These are phyloP conservation scores for Aplysia californica DNA, from an alignment of 1,140 invertebrate genomes.

Conservation along the genomic window DNA sequence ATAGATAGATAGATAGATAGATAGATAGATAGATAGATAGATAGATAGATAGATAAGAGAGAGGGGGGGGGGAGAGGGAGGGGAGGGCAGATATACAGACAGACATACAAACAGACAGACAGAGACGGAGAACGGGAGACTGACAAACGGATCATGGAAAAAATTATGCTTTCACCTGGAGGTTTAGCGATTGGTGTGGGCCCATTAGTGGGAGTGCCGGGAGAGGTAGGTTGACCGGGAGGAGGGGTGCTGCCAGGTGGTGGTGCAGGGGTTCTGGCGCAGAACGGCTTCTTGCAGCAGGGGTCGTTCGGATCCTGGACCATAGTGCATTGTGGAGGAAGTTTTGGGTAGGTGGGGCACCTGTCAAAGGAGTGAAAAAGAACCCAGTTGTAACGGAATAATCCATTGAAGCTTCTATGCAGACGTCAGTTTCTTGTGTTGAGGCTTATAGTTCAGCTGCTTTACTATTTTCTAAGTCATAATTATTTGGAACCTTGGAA, in stretches of 20 bases:
- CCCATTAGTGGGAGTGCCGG: neutral
- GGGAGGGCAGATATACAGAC: neutral
- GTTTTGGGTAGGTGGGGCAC: conserved; percentile 42
- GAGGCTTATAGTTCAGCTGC: too few species aligned
- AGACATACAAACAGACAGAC: too few species aligned
- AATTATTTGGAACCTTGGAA: too few species aligned
- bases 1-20: neutral
- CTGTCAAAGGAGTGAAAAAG: conserved; percentile 30
- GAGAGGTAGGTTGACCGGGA: conserved; percentile 26
- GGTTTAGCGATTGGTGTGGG: neutral
- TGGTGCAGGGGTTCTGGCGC: conserved; percentile 34
- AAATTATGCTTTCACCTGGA: too few species aligned
- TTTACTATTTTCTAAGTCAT: too few species aligned
- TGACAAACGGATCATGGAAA: too few species aligned
- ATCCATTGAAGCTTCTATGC: neutral
- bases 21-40: neutral
- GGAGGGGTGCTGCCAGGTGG: conserved; percentile 9
- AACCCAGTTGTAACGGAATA: neutral
- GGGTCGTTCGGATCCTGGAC: conserved; percentile 42
- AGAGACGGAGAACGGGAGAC: too few species aligned
- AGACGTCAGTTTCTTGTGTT: too few species aligned
- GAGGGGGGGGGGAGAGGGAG: neutral
- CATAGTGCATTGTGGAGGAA: conserved; percentile 45
- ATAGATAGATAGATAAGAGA: neutral
- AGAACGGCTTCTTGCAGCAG: conserved; percentile 47